Base-by-base conservation (phyloP, 2,797 vertebrate species). In the Aplochiton taeniatus region DNA sequence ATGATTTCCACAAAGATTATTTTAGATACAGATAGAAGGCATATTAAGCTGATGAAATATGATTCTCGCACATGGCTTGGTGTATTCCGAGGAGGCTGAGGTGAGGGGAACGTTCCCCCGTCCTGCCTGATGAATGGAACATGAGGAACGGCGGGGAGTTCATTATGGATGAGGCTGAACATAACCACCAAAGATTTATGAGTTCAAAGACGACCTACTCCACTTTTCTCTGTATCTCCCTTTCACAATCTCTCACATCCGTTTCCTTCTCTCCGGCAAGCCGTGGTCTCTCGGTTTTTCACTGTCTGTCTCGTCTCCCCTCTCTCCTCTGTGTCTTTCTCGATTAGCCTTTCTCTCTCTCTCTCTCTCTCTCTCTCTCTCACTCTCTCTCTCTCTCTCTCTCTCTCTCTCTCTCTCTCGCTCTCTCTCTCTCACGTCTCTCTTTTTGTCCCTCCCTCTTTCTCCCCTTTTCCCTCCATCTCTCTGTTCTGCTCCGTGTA, bases 141-240 rank as follows among this genome's bases (percentile, higher is more conserved):
- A 88, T 72, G 71, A 80, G 65, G 65, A 42, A 20, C 20, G 18
- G 43, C 18, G 42, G 45, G 14, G 48, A 67, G 73, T 90, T 81
- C 57, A 86, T 86, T 76, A 84, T 82, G 51, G 78, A 91, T 83
- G 73, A 80, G 68, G 52, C 64, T 68, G 50, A 80, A 62, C 76
- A 54, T 65, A 11, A 76, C 17, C 16, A 46, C 72, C 51, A 67
- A 78, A 72, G 77, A 82, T 83, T 67, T 70, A 70, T 70, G 74
- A 81, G 18, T 49, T 49, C n/a, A 49, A 4, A 45, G 52, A 54
- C 18, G 4, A 19, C 9, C 18, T 42, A 13, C 19, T 12, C 11
- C 13, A 8, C 8, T 11, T 56, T 10, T 4, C 20, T 31, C 54
- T 12, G 12, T 14, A 19, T 14, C 13, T 41, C 54, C 11, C 11